Conservation (phyloP, 2,113 vertebrate genomes). For the Amblyopsis rosae region DNA sequence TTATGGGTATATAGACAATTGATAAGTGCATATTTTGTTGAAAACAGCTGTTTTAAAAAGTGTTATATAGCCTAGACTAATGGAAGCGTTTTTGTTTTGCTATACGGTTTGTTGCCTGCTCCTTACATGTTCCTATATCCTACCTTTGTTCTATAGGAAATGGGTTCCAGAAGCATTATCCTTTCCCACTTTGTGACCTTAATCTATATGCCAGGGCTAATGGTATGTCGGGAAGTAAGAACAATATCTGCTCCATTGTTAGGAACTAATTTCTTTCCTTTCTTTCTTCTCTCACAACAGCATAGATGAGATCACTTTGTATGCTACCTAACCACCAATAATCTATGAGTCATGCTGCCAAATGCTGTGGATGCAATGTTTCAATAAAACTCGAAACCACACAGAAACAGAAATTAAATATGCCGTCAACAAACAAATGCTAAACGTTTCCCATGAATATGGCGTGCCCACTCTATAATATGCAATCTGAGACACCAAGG, state of each 20-base stretch:
- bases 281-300: not conserved
- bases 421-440: no score
- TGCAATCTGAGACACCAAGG: not conserved
- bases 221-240: slow-evolving; percentile 26
- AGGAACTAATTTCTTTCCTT: not conserved
- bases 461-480: no score
- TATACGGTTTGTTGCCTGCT: not conserved
- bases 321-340: not conserved
- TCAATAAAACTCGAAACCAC: not conserved
- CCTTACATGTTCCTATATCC: not conserved
- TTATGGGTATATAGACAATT: not conserved
- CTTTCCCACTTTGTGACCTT: slow-evolving; percentile 42
- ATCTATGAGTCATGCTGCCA: not conserved
- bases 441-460: no score
- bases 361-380: not conserved
- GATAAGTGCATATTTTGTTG: not conserved
- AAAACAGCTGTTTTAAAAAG: not conserved
- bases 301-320: not conserved
- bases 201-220: slow-evolving; percentile 26
- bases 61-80: no score
- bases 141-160: slow-evolving; percentile 31
- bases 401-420: not conserved
- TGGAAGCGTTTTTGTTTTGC: not conserved
- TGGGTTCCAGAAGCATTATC: slow-evolving; percentile 30
- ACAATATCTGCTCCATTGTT: slow-evolving; percentile 22